Base-by-base conservation (phyloP, 1,140 invertebrate genomes). In the Meloidogyne chitwoodi region DNA sequence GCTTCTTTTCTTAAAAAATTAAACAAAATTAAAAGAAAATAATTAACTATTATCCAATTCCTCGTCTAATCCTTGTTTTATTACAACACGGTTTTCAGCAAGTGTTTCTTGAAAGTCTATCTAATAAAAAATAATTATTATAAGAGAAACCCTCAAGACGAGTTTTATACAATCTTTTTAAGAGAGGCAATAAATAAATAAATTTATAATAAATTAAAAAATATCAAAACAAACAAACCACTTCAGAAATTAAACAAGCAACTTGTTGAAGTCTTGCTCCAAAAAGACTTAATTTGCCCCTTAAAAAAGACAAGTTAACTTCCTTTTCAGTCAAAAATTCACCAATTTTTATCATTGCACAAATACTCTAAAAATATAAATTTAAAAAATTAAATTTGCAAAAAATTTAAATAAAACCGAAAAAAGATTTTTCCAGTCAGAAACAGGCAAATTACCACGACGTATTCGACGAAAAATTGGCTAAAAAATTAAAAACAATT, bases 71-170 rank as follows among this genome's bases (percentile, higher is more conserved):
- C 80, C 84, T 4, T 63, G 29, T 22, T 78, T 80, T 12, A 87
- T 80, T n/a, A 87, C 82, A 64, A 86, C 81, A 62, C 86, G 74
- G 29, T 80, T 78, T 77, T 86, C 86, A 22, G 48, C 69, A 12
- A 68, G 38, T 2, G 84, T 84, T 64, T 82, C 84, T 24, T 77
- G 70, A 66, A 83, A 81, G 56, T 87, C 80, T 34, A 87, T 79
- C 84, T 85, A 63, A 82, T 80, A 64, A 14, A 61, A 34, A 41
- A 29, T 22, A 72, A 22, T 16, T 1, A 12, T 63, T 62, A 34
- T 34, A 34, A 34, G 10, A 34, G 41, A 56, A 75, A 75, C 4
- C 67, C 12, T 22, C 12, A 56, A 48, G 22, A n/a, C n/a, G n/a
- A n/a, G n/a, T n/a, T n/a, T n/a, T n/a, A n/a, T n/a, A n/a, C n/a